Conservation (phyloP, 2,797 vertebrate species). For the Danio kyathit region DNA sequence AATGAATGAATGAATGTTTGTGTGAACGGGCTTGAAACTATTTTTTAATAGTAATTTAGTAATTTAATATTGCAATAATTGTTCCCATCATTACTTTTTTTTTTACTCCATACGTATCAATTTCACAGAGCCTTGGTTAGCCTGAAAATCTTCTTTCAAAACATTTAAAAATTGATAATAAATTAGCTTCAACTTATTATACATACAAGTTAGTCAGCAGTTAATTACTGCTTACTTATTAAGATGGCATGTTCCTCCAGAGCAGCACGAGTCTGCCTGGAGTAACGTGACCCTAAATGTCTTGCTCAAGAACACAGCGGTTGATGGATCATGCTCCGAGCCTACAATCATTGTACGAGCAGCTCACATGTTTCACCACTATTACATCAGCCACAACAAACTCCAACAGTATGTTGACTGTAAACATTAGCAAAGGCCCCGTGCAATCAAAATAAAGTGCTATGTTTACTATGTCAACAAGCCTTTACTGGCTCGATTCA, state of each 20-base stretch:
- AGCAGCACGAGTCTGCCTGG: neutral
- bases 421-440: slow-evolving; percentile 28
- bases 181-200: too few relatives aligned
- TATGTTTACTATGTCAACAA: slow-evolving; percentile 16
- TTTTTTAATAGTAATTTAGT: too few relatives aligned
- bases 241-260: neutral
- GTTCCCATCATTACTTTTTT: too few relatives aligned
- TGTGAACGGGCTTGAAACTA: too few relatives aligned
- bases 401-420: neutral
- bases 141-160: too few relatives aligned
- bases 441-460: slow-evolving; percentile 31
- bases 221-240: neutral
- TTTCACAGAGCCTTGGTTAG: too few relatives aligned
- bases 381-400: slow-evolving; percentile 4
- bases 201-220: neutral
- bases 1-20: too few relatives aligned
- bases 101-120: too few relatives aligned
- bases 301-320: neutral
- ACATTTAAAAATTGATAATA: too few relatives aligned
- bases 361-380: neutral
- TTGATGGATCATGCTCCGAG: neutral
- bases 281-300: slow-evolving; percentile 1
- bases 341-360: neutral
- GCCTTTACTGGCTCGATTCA: neutral
- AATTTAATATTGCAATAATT: too few relatives aligned